Conservation (phyloP, 2,113 vertebrate genomes). For the Struthio camelus region DNA sequence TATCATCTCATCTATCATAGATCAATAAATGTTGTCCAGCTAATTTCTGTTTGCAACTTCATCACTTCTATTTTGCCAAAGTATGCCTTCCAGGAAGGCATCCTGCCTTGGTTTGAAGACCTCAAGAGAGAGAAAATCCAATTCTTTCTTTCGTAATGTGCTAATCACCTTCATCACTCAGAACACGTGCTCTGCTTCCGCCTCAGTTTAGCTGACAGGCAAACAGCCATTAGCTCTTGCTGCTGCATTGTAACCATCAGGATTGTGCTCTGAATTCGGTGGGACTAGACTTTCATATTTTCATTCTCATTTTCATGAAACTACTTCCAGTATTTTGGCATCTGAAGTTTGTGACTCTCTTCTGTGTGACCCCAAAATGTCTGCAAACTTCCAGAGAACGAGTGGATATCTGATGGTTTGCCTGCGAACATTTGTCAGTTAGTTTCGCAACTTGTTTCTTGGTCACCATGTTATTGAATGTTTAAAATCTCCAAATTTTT, state of each 20-base stretch:
- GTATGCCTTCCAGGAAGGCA: neutral
- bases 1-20: neutral
- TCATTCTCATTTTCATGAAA: neutral
- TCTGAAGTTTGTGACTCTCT: neutral
- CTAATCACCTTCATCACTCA: conserved; percentile 35
- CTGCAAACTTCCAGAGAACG: neutral
- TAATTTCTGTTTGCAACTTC: conserved; percentile 19
- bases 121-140: conserved; percentile 40
- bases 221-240: neutral
- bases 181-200: rapidly evolving
- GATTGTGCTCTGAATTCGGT: neutral
- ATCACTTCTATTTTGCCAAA: conserved; percentile 12
- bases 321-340: neutral
- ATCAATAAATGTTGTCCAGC: conserved; percentile 15
- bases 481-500: neutral
- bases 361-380: neutral
- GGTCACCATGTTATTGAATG: neutral
- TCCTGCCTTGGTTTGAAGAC: neutral
- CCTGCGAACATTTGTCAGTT: neutral
- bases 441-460: neutral
- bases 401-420: neutral
- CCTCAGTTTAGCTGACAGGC: neutral
- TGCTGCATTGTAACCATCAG: neutral
- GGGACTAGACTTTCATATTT: neutral
- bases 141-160: conserved; percentile 16